Base-by-base conservation (phyloP, 2,888 invertebrate species). In the Synergus gifuensis region DNA sequence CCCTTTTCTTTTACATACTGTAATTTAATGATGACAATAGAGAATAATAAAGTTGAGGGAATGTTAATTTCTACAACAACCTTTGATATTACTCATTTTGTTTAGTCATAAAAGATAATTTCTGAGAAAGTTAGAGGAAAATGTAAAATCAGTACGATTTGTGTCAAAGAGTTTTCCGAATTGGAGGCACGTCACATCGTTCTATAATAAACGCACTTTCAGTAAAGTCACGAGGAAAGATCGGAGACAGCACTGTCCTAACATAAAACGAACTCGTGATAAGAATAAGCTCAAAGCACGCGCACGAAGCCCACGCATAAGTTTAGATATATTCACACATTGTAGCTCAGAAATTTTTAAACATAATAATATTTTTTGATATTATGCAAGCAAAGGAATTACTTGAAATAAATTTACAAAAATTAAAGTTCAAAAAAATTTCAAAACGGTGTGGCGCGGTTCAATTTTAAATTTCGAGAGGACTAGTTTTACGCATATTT, bases 131-230 rank as follows among this genome's bases (percentile, higher is more conserved):
- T 42, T n/a, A 44, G 14, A 60, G 22, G 60, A 60, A 22, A 60
- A 22, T n/a, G 12, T 18, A n/a, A n/a, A 60, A 28, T 28, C 3
- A 60, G 22, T 11, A 22, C 22, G 12, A 60, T 22, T 22, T 60
- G 60, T 28, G 60, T 60, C 5, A 22, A 60, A 22, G 60, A 5
- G 60, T 60, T 60, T 60, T 18, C 60, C 60, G 12, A 60, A 60
- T 60, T 22, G 22, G 12, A 60, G 18, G 22, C 22, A 60, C 22
- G 60, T 60, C 60, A 60, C 12, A 60, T 60, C 60, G 22, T 60
- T 60, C 60, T 60, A 60, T 79, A 79, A 78, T 58, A 60, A 73
- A 46, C 60, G 62, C 36, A 42, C 36, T 77, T 44, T 78, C 46
- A 5, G 44, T 44, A 16, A 64, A 64, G 78, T 78, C 78, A 78